Evolutionary conservation across 2,113 vertebrate species (phyloP).

Genomic region (Cairina moschata): DNA sequence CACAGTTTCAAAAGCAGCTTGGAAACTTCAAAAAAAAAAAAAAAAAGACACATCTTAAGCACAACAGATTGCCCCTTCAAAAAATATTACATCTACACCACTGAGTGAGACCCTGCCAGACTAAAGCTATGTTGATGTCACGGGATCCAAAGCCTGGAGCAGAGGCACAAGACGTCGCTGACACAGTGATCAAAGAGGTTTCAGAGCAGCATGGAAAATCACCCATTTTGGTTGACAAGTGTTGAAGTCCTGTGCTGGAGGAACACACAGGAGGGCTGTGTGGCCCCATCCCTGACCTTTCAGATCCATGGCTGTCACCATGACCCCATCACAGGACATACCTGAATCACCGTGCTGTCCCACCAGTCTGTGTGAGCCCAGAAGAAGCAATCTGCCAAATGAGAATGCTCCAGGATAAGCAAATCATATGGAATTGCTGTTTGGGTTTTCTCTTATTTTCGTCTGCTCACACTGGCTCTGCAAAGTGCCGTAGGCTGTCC

Average conservation of each 20-base stretch:
- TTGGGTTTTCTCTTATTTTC: not conserved
- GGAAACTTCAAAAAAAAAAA: not conserved
- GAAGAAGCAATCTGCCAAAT: not conserved
- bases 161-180: not conserved
- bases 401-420: not conserved
- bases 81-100: not conserved
- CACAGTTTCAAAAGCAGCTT: not conserved
- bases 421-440: not conserved
- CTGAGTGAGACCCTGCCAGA: not conserved
- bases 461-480: not conserved
- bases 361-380: not conserved
- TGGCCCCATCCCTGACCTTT: not conserved
- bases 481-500: not conserved
- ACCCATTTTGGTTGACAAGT: not conserved
- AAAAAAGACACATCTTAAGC: no score
- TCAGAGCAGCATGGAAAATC: not conserved
- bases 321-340: not conserved
- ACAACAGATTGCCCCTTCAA: not conserved
- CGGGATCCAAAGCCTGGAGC: not conserved
- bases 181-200: not conserved
- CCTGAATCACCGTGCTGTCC: not conserved
- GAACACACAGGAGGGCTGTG: not conserved
- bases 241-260: not conserved
- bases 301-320: not conserved
- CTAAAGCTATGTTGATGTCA: not conserved